Evolutionary conservation across 2,797 vertebrate species (phyloP).

Genomic region (Hybognathus amarus): DNA sequence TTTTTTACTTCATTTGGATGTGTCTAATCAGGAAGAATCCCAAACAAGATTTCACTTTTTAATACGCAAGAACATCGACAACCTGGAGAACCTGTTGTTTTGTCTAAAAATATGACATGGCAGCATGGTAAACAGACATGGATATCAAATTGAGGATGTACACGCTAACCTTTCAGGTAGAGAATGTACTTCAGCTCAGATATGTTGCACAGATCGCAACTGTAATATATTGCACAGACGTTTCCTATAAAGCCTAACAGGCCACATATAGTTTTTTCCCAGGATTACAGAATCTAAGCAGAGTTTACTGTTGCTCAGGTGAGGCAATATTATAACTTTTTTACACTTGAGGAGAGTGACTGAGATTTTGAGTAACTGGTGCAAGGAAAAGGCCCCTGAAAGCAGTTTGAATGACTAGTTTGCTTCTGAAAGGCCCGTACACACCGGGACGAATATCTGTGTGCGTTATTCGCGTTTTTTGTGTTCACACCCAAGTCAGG

Average conservation of each 20-base stretch:
- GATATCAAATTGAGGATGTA: background rate
- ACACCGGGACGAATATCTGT: too few relatives aligned
- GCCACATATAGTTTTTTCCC: slow-evolving; percentile 11
- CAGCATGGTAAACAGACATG: background rate
- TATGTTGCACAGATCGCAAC: slow-evolving; percentile 26
- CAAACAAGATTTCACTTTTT: slow-evolving; percentile 61
- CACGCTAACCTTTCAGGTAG: background rate
- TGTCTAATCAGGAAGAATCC: slow-evolving; percentile 11
- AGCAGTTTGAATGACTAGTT: background rate
- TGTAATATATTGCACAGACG: slow-evolving; percentile 25
- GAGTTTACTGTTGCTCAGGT: slow-evolving; percentile 10
- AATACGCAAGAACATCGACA: slow-evolving; percentile 30
- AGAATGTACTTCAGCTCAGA: slow-evolving; percentile 24
- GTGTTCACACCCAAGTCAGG: too few relatives aligned
- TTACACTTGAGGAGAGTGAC: slow-evolving; percentile 2
- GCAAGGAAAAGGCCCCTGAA: background rate
- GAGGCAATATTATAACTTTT: slow-evolving; percentile 21
- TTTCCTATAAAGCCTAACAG: slow-evolving; percentile 28
- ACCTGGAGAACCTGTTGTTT: background rate
- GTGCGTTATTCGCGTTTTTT: too few relatives aligned
- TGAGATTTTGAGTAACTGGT: background rate
- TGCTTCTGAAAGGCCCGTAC: too few relatives aligned
- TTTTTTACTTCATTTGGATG: slow-evolving; percentile 67
- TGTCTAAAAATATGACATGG: background rate
- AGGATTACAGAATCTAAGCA: slow-evolving; percentile 20